A percentile compares a stretch with the other conserved stretches of the same genome.
phyloP scores from a whole-genome alignment of 2,797 vertebrate genomes.

The Gymnoscopelus braueri region DNA sequence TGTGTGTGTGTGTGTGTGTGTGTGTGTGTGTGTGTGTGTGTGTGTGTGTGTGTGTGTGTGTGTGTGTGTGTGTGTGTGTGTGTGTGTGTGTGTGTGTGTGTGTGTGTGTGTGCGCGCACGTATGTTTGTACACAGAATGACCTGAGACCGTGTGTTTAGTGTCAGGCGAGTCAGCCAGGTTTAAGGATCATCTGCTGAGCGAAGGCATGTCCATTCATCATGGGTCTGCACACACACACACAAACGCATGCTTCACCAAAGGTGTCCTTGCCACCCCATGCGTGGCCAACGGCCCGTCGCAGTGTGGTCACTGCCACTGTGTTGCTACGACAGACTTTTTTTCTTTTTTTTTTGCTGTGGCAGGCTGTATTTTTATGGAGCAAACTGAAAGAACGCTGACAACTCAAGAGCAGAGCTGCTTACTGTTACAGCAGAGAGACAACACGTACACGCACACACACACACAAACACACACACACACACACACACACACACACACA shows the following conservation, averaged over 20 bases:
- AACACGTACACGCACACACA: slow-evolving; percentile 45
- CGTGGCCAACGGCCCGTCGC: neutral
- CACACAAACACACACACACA: slow-evolving; percentile 25
- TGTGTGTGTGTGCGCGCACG: too few relatives aligned
- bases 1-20: too few relatives aligned
- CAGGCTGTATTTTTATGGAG: slow-evolving; percentile 78
- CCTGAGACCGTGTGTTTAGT: slow-evolving; percentile 28
- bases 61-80: too few relatives aligned
- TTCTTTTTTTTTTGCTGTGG: slow-evolving; percentile 64
- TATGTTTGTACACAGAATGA: neutral
- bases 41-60: slow-evolving; percentile 15
- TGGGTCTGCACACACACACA: slow-evolving; percentile 25
- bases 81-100: neutral
- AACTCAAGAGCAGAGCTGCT: slow-evolving; percentile 72
- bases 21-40: neutral
- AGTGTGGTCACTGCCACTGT: slow-evolving; percentile 70
- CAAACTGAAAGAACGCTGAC: slow-evolving; percentile 75
- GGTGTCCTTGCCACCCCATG: slow-evolving; percentile 67
- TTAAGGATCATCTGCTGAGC: slow-evolving; percentile 66
- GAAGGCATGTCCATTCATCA: slow-evolving; percentile 65
- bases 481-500: slow-evolving; percentile 45
- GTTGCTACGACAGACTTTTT: slow-evolving; percentile 73
- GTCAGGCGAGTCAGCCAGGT: slow-evolving; percentile 48
- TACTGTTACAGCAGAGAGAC: slow-evolving; percentile 64
- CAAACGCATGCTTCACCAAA: slow-evolving; percentile 37